Percentiles rank a stretch among this genome's conserved stretches.
Evolutionary conservation across 2,113 vertebrate genomes (phyloP).

Genomic region (Channa maculata): DNA sequence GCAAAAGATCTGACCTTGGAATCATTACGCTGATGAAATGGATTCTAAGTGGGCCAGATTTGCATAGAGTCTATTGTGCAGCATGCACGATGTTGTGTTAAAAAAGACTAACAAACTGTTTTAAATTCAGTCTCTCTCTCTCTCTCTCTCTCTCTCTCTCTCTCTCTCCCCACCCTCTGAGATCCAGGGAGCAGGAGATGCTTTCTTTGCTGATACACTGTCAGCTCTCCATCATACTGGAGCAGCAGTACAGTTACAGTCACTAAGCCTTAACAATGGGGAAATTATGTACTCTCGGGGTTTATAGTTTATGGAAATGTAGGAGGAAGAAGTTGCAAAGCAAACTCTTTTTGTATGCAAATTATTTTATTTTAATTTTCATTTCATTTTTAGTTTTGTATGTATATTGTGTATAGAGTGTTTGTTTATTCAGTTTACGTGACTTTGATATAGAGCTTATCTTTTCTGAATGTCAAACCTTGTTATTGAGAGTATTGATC

Average conservation of each 20-base stretch:
- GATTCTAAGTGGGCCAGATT: slow-evolving; percentile 77
- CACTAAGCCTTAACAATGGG: slow-evolving; percentile 28
- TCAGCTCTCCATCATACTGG: slow-evolving; percentile 46
- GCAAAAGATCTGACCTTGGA: slow-evolving; percentile 81
- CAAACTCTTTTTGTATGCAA: slow-evolving; percentile 25
- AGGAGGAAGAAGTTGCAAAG: neutral
- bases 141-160: neutral
- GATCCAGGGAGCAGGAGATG: slow-evolving; percentile 31
- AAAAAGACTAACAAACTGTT: slow-evolving; percentile 68
- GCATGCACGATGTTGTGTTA: slow-evolving; percentile 24
- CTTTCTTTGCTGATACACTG: slow-evolving; percentile 26
- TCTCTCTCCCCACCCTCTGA: slow-evolving; percentile 26
- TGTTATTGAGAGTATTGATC: slow-evolving; percentile 3
- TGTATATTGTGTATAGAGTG: neutral
- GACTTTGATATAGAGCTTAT: neutral
- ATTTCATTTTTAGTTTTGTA: neutral
- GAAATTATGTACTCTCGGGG: slow-evolving; percentile 5
- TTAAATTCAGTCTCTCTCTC: slow-evolving; percentile 72
- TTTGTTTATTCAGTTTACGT: neutral
- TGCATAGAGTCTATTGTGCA: slow-evolving; percentile 74
- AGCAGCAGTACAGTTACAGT: slow-evolving; percentile 15
- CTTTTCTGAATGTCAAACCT: neutral
- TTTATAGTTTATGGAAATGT: slow-evolving; percentile 50
- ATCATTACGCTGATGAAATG: slow-evolving; percentile 80
- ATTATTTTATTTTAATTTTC: slow-evolving; percentile 13